Conservation (phyloP, 2,797 vertebrate genomes). For the Pteropus rufus region DNA sequence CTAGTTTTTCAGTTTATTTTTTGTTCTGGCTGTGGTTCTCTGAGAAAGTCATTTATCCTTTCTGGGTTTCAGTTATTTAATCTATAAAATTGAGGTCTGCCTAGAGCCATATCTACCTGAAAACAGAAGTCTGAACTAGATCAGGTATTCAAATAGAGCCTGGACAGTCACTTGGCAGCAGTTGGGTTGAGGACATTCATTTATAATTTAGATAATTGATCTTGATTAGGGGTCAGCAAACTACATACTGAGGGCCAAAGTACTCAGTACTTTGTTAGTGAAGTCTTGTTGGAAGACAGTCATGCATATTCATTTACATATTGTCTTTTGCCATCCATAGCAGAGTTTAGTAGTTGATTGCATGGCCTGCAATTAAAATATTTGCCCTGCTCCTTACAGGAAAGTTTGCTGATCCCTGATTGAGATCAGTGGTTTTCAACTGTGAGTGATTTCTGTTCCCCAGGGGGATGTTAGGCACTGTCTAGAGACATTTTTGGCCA, state of each 20-base stretch:
- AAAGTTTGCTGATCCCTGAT: slow-evolving; percentile 28
- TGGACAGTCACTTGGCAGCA: slow-evolving; percentile 2
- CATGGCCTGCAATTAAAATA: not conserved
- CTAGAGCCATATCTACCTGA: not conserved
- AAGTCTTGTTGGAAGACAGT: not conserved
- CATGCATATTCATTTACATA: slow-evolving; percentile 14
- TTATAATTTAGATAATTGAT: slow-evolving; percentile 32
- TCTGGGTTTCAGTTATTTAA: not conserved
- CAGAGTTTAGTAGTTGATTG: slow-evolving; percentile 23
- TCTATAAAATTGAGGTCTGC: slow-evolving; percentile 23
- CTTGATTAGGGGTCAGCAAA: not conserved
- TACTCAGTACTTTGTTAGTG: not conserved
- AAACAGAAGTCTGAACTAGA: slow-evolving; percentile 29
- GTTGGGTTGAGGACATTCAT: not conserved
- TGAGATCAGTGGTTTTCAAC: not conserved
- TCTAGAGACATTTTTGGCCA: slow-evolving; percentile 10
- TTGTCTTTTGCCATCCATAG: not conserved
- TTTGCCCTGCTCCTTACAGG: not conserved
- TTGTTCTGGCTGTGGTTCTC: not conserved
- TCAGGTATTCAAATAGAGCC: not conserved
- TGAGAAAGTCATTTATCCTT: slow-evolving; percentile 15
- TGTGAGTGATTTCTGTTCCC: not conserved
- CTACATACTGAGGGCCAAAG: not conserved
- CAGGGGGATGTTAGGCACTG: not conserved
- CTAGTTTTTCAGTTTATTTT: not conserved